Evolutionary conservation across 2,113 vertebrate genomes (phyloP), one percentile per base, ranked within the genome.

Genomic region (Xenopus borealis): DNA sequence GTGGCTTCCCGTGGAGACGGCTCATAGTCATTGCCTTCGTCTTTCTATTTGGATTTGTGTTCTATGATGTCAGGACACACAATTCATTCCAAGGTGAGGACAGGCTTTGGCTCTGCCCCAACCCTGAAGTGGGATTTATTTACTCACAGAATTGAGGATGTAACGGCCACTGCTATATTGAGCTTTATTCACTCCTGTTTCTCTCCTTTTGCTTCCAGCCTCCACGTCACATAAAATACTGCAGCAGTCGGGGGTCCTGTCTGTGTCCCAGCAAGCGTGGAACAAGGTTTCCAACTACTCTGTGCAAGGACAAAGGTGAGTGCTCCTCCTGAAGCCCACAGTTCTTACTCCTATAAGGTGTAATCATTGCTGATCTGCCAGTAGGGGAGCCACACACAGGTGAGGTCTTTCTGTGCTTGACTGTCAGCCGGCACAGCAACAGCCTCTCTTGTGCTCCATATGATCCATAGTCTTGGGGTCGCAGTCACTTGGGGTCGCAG

Each of bases 11-110:
- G 6, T 97, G 95, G 96, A 75, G 79, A 0, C 89, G 87, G 17
- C 83, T 96, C 66, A 79, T 96, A 45, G 79, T 98, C 4, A 64
- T 94, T 44, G 16, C 91, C 70, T 78, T 97, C 1, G 74, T 96
- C 59, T 93, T 94, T 0, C 23, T 57, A 0, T 40, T 87, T 0
- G 94, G 92, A 0, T 93, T 98, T 81, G 69, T 98, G 0, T 83
- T 90, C 71, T 94, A 96, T 0, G 96, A 99, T 8, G 0, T 96
- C 78, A 82, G 83, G 69, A 91, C 88, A 0, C 91, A 94, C 0
- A 88, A 92, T 45, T 94, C 96, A 10, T 92, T 96, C 77, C 77
- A 91, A 86, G 93, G 95, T 97, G 27, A 13, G 81, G 2, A 12
- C 47, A 50, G 14, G 4, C 3, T 50, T 10, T 9, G 47, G 47